phyloP scores from a whole-genome alignment of 2,113 vertebrate species.

The Sebastes fasciatus region DNA sequence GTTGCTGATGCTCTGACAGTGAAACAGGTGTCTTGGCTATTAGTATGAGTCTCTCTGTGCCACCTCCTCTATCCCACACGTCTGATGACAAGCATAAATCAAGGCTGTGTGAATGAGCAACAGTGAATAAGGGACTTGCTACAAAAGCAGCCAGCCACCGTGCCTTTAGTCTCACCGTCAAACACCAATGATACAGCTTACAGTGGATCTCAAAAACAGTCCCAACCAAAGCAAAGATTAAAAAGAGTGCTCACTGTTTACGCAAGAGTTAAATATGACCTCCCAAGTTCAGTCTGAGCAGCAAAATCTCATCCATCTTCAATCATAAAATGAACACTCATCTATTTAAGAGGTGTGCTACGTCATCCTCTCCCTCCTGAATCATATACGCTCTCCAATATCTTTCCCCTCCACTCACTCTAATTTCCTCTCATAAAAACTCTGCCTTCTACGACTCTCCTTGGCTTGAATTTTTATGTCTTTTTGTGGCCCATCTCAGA shows the following conservation, averaged over 20 bases:
- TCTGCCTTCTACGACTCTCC: conserved; percentile 44
- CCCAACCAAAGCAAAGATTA: neutral
- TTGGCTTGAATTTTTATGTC: conserved; percentile 62
- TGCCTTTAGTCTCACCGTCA: neutral
- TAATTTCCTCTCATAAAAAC: conserved; percentile 68
- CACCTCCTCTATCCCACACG: conserved; percentile 51
- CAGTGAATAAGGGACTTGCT: conserved; percentile 23
- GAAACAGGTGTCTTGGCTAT: conserved; percentile 64
- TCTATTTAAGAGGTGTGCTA: conserved; percentile 48
- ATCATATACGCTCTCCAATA: conserved; percentile 48
- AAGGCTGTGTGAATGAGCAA: conserved; percentile 39
- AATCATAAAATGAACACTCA: conserved; percentile 53
- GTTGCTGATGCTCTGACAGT: conserved; percentile 42
- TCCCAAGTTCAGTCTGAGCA: conserved; percentile 31
- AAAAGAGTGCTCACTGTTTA: conserved; percentile 19
- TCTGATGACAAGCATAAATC: conserved; percentile 60
- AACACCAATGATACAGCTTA: conserved; percentile 3
- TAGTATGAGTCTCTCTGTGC: conserved; percentile 42
- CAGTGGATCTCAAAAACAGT: conserved; percentile 13
- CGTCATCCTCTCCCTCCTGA: conserved; percentile 51
- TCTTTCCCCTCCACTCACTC: conserved; percentile 44
- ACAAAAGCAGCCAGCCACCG: neutral
- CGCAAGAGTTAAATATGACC: conserved; percentile 36
- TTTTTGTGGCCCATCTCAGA: conserved; percentile 62
- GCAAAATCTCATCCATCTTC: conserved; percentile 32